Evolutionary conservation across 2,113 vertebrate genomes (phyloP).

Genomic region (Xyliphius kryptos): DNA sequence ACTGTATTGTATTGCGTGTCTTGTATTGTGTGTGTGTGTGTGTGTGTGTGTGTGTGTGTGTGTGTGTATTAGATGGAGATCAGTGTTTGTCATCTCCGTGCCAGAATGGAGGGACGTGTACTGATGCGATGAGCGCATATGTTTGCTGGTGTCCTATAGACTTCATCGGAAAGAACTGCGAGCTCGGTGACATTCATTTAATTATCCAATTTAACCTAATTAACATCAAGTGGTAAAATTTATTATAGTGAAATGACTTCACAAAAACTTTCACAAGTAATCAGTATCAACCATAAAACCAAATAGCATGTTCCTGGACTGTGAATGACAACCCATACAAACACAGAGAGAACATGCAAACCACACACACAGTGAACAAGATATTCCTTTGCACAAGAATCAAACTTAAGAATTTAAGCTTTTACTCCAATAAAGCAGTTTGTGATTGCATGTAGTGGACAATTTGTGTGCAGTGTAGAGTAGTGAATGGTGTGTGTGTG

Average conservation of each 20-base stretch:
- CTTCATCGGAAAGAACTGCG: conserved; percentile 85
- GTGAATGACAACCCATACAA: no score
- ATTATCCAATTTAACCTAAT: no score
- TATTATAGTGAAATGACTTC: no score
- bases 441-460: no score
- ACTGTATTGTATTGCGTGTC: not conserved
- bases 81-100: conserved; percentile 83
- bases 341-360: no score
- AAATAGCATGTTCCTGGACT: no score
- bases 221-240: no score
- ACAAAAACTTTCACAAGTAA: no score
- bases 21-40: conserved; percentile 10
- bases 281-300: no score
- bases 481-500: not conserved
- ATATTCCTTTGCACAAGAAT: no score
- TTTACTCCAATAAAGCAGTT: no score
- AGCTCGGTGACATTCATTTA: conserved; percentile 69
- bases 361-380: not conserved
- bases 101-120: conserved; percentile 74
- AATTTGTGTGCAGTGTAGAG: not conserved
- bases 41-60: not conserved
- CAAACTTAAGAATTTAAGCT: no score
- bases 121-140: conserved; percentile 73
- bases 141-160: conserved; percentile 76
- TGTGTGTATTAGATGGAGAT: conserved; percentile 75